Base-by-base conservation (phyloP, 2,888 invertebrate genomes). In the Carabus problematicus region DNA sequence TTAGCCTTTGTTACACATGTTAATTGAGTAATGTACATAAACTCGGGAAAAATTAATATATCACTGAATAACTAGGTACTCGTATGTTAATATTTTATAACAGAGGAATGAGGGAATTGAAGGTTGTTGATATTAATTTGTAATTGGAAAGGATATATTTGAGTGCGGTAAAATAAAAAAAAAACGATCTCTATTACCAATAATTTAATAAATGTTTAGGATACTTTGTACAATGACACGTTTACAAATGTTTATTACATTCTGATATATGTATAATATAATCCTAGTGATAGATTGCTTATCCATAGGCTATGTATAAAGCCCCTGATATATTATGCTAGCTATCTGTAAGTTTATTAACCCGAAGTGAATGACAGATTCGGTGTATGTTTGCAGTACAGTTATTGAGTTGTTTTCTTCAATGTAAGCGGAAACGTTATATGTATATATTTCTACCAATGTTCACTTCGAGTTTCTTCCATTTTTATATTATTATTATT, bases 191-290 rank as follows among this genome's bases (percentile, higher is more conserved):
- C 69, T 69, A 69, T 61, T 69, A 69, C 69, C 69, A 69, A 69
- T 69, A 69, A 69, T 69, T 69, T 69, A 69, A 67, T 67, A 67
- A 67, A 69, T 69, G 69, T 59, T 62, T 40, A 69, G 61, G 69
- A 47, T 62, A 62, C 62, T 69, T 69, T 69, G 69, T 69, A 69
- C 69, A 69, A 47, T 62, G 62, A 69, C 69, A 62, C 62, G 69
- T 69, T 69, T 69, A 69, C 69, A 69, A 69, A 69, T 69, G 60
- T 54, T 68, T 61, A 55, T 69, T 69, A 62, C 69, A 61, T 69
- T 61, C 39, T 61, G 61, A 69, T 69, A 69, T 60, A 61, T 56
- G 47, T 56, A 66, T 66, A 66, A 59, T 68, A 69, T 69, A 69
- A 54, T 56, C 43, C 69, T 69, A 69, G 62, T 69, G 69, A 69